Percentiles rank a stretch among this genome's conserved stretches.
Evolutionary conservation across 2,888 invertebrate genomes (phyloP).

Genomic region (Pammene aurita): DNA sequence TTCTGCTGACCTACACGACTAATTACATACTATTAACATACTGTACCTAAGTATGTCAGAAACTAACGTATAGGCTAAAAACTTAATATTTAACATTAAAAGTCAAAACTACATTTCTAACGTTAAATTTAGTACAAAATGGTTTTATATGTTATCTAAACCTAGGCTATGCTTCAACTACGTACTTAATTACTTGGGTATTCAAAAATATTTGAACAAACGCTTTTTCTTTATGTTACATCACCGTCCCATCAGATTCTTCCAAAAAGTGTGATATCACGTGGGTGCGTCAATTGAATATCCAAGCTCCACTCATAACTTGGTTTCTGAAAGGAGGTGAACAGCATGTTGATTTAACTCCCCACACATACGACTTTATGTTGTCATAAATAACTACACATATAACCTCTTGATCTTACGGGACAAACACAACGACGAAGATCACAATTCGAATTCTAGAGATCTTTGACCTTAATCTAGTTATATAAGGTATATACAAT

Average conservation of each 20-base stretch:
- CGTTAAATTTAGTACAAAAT: neutral
- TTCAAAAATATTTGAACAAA: neutral
- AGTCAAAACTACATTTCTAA: neutral
- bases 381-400: too few relatives aligned
- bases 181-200: neutral
- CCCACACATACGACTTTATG: neutral
- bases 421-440: neutral
- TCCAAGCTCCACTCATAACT: conserved; percentile 15
- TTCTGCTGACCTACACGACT: neutral
- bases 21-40: neutral
- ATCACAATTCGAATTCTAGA: neutral
- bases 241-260: neutral
- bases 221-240: conserved; percentile 7
- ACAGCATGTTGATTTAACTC: neutral
- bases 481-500: neutral
- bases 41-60: neutral
- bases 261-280: neutral
- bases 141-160: neutral
- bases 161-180: neutral
- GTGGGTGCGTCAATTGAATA: neutral
- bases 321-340: conserved; percentile 22
- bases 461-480: conserved; percentile 4
- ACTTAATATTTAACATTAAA: neutral
- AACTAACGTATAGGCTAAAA: neutral
- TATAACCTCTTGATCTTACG: neutral